Evolutionary conservation across 2,888 invertebrate genomes (phyloP), one percentile per base, ranked within the genome.

Genomic region (Ophioninae sp.): DNA sequence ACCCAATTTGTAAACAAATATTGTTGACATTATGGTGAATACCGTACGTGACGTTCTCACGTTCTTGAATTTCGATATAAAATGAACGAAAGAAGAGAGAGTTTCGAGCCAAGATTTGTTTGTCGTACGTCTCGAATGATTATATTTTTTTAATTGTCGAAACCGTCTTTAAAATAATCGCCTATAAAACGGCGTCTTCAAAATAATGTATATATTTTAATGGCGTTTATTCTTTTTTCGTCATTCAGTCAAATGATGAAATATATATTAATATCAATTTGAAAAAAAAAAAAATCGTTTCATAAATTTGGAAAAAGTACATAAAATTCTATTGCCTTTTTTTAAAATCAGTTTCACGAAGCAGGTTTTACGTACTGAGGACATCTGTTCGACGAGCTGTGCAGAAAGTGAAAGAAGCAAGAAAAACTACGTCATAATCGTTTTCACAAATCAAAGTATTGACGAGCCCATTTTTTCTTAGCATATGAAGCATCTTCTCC

Each of bases 1-100:
- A 85, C 80, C 85, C 74, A 75, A 83, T 85, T 85, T 76, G 79
- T 86, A 75, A 74, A 50, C 70, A 82, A 83, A 85, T 87, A 85
- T 79, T 75, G 61, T 72, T 79, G 50, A 62, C 64, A 81, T 78
- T 30, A 83, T 86, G 83, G 21, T 69, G 79, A 75, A 83, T 79
- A 80, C 1, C 64, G 77, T 78, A 82, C 74, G 73, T 74, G 37
- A 75, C 21, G 62, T 73, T 30, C 37, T 79, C 30, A 37, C 72
- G 37, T 59, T 70, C 59, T 50, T 39, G n/a, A 64, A 20, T 50
- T 59, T 69, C 39, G 65, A 57, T 13, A 17, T n/a, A 50, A 20
- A 57, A 56, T 82, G 41, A 68, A 69, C n/a, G 17, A 65, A 73
- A 74, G 65, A 70, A 23, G 37, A 57, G 39, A 21, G 10, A 21